Base-by-base conservation (phyloP, 2,888 invertebrate species). In the Yponomeuta evonymella region DNA sequence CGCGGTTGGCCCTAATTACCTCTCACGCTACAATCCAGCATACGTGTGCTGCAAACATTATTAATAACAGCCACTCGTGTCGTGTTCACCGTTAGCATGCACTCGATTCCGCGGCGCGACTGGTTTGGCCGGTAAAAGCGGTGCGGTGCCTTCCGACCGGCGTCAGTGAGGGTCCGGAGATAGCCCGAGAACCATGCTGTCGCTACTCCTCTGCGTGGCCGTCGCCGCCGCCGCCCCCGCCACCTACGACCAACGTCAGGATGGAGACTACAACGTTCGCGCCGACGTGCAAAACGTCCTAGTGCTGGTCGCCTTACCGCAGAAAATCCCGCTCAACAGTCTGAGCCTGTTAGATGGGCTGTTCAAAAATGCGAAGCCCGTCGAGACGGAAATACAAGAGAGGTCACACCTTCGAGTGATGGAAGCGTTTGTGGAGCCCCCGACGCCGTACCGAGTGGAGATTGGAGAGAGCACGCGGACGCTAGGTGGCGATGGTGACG, bases 281-380 rank as follows among this genome's bases (percentile, higher is more conserved):
- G 95, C 96, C 0, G 95, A 96, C 81, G 86, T 97, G 11, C 94
- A 96, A 75, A 96, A 97, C 79, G 94, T 96, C 74, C 89, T 96
- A 74, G 86, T 97, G 70, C 83, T 97, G 43, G 83, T 96, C n/a
- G 94, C 95, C 0, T 86, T 94, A 33, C 93, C 94, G 3, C 88
- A 87, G 73, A 69, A 83, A 72, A 74, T 78, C 0, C 70, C 76
- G 10, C 75, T 86, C 64, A 77, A 76, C 72, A 75, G 74, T 23
- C 75, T 76, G 67, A 80, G 79, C 67, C 23, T 86, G 2, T 75
- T 86, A 62, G 77, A 76, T 71, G 75, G 75, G n/a, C 75, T 76
- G 67, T 73, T 79, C 70, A 84, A 83, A 72, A 79, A 73, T 15
- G 71, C 75, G 1, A 81, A 81, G 69, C 75, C 75, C 70, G 33